Evolutionary conservation across 2,113 vertebrate genomes (phyloP).

Genomic region (Ibidorhyncha struthersii): DNA sequence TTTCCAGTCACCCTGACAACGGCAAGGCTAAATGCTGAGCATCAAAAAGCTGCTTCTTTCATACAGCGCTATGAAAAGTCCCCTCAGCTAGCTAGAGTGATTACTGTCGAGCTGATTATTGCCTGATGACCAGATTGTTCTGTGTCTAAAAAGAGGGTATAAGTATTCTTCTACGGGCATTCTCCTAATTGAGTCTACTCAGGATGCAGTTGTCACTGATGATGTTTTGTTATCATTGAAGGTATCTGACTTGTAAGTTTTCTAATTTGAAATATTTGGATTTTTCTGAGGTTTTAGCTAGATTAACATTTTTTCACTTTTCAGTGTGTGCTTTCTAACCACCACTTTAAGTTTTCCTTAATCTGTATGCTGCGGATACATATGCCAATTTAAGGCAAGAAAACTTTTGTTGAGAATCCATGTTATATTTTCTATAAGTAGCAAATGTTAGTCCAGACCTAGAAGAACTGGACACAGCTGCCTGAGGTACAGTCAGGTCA

Average conservation of each 20-base stretch:
- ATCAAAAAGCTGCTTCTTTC: not conserved
- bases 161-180: not conserved
- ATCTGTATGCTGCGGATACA: not conserved
- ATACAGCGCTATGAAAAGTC: not conserved
- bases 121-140: conserved; percentile 42
- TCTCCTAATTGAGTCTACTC: not conserved
- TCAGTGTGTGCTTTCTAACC: accelerated
- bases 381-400: not conserved
- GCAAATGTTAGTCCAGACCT: not conserved
- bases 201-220: not conserved
- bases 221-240: not conserved
- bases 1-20: conserved; percentile 50
- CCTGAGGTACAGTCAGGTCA: not conserved
- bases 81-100: not conserved
- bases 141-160: not conserved
- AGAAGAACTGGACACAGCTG: not conserved
- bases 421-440: not conserved
- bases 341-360: not conserved
- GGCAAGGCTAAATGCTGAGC: not conserved
- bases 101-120: conserved; percentile 23
- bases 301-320: not conserved
- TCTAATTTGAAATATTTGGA: not conserved
- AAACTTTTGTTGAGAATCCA: not conserved
- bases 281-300: not conserved
- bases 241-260: not conserved